Conservation (phyloP, 2,888 invertebrate species). For the Diarsia mendica region DNA sequence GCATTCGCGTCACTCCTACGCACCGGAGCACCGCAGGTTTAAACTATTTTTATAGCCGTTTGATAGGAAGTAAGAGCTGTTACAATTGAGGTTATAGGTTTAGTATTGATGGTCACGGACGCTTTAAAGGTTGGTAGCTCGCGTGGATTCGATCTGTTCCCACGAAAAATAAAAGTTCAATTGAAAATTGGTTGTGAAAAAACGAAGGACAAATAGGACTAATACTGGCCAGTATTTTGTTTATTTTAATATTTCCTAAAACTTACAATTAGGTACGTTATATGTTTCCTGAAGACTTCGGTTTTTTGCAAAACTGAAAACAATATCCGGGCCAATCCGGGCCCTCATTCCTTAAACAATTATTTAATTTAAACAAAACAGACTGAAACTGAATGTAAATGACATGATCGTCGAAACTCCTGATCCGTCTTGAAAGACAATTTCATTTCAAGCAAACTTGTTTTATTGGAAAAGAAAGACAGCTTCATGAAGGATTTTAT, state of each 20-base stretch:
- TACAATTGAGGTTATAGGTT: constrained; percentile 69
- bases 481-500: neutral
- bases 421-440: neutral
- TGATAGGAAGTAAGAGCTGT: constrained; percentile 69
- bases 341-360: neutral
- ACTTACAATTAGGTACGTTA: neutral
- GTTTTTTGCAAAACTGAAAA: neutral
- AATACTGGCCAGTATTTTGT: neutral
- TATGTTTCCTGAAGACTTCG: neutral
- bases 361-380: neutral
- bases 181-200: neutral
- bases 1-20: constrained; percentile 83
- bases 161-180: neutral
- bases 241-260: neutral
- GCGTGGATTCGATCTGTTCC: neutral
- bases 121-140: constrained; percentile 3
- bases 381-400: neutral
- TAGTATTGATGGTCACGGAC: constrained; percentile 55
- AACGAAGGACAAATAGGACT: too few relatives aligned
- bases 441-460: neutral
- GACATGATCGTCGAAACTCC: neutral
- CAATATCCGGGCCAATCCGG: neutral
- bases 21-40: constrained; percentile 59
- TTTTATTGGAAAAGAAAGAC: neutral
- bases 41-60: constrained; percentile 68